Evolutionary conservation across 2,797 vertebrate genomes (phyloP).

Genomic region (Pterois miles): DNA sequence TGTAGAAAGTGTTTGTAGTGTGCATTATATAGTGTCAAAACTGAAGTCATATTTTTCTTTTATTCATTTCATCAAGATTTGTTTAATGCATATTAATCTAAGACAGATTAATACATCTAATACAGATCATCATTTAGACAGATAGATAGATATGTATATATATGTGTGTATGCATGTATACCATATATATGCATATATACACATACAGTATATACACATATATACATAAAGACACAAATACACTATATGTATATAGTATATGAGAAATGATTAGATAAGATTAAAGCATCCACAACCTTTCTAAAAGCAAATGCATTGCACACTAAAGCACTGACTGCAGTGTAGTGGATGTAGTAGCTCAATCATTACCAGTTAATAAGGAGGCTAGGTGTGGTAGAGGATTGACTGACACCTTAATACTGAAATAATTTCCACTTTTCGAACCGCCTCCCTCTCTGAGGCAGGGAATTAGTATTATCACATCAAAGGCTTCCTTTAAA

Average conservation of each 20-base stretch:
- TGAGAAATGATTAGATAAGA: too few relatives aligned
- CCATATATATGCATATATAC: not conserved
- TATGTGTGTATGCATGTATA: too few relatives aligned
- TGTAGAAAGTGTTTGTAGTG: not conserved
- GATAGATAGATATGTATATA: too few relatives aligned
- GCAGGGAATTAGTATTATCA: slow-evolving; percentile 97
- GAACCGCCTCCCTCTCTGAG: slow-evolving; percentile 83
- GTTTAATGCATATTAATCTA: not conserved
- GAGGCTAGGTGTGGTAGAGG: slow-evolving; percentile 85
- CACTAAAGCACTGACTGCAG: slow-evolving; percentile 72
- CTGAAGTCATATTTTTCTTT: not conserved
- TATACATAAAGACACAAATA: too few relatives aligned
- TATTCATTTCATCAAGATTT: not conserved
- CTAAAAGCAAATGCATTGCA: slow-evolving; percentile 83
- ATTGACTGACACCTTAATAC: slow-evolving; percentile 95
- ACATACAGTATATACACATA: too few relatives aligned
- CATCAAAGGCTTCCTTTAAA: slow-evolving; percentile 96
- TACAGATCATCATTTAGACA: too few relatives aligned
- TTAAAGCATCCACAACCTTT: slow-evolving; percentile 59
- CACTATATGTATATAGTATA: too few relatives aligned
- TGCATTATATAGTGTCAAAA: not conserved
- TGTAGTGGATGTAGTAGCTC: slow-evolving; percentile 85
- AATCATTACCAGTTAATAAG: slow-evolving; percentile 98
- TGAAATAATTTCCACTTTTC: slow-evolving; percentile 95
- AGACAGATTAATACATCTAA: too few relatives aligned